phyloP scores from a whole-genome alignment of 1,140 invertebrate genomes.

The Cyclina sinensis region DNA sequence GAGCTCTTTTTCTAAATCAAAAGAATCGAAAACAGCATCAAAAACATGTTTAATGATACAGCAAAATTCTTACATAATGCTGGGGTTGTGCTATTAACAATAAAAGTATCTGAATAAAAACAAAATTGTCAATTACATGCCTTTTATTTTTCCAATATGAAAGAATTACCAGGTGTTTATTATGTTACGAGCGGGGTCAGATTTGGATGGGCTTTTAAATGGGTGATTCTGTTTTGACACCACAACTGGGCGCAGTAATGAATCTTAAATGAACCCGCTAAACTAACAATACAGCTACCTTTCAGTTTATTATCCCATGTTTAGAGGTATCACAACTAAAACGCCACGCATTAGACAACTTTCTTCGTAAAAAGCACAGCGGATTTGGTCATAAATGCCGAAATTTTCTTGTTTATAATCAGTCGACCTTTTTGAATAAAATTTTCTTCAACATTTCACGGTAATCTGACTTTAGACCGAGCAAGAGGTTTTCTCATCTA shows the following conservation, averaged over 20 bases:
- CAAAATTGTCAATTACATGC: background rate
- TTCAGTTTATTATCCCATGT: slow-evolving; percentile 5
- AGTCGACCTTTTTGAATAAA: slow-evolving; percentile 34
- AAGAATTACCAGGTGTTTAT: slow-evolving; percentile 10
- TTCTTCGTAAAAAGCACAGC: background rate
- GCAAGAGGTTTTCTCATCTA: background rate
- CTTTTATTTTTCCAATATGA: slow-evolving; percentile 9
- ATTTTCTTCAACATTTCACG: slow-evolving; percentile 45
- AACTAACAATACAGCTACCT: background rate
- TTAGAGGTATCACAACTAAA: background rate
- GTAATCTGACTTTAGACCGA: background rate
- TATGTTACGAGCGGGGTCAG: background rate
- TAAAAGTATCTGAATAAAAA: slow-evolving; percentile 13
- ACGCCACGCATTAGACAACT: slow-evolving; percentile 7
- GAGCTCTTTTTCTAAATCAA: slow-evolving; percentile 2
- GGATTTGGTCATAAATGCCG: slow-evolving; percentile 47
- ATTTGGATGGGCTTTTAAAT: background rate
- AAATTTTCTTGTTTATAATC: slow-evolving; percentile 51
- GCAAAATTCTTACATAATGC: slow-evolving; percentile 10
- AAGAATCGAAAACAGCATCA: background rate
- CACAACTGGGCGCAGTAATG: slow-evolving; percentile 5
- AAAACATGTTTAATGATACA: background rate
- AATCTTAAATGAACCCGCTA: slow-evolving; percentile 17
- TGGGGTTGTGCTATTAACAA: slow-evolving; percentile 13
- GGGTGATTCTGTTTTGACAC: background rate